These are phyloP conservation scores for Aleiodes alternator DNA, from an alignment of 2,888 invertebrate species.

Conservation along the genomic window DNA sequence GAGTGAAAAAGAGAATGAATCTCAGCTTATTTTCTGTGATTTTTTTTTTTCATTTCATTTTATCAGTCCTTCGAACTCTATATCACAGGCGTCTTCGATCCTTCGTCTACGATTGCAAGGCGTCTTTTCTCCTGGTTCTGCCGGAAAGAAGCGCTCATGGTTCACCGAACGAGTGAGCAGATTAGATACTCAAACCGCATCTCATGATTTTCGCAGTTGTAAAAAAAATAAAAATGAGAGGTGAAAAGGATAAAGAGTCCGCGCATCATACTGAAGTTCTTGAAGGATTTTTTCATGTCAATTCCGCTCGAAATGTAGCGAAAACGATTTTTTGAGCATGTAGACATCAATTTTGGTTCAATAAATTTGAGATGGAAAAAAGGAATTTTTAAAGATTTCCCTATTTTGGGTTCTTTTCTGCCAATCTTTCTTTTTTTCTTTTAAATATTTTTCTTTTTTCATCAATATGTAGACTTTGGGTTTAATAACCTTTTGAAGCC, in stretches of 20 bases:
- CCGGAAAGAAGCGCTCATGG: conserved; percentile 4
- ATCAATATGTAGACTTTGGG: too few relatives aligned
- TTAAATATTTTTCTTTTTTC: too few relatives aligned
- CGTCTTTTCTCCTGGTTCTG: not conserved
- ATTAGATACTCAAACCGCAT: conserved; percentile 28
- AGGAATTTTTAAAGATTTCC: too few relatives aligned
- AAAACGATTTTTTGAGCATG: too few relatives aligned
- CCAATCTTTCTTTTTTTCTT: too few relatives aligned
- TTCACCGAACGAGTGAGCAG: not conserved
- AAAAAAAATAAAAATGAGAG: not conserved
- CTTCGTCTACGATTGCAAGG: conserved; percentile 28
- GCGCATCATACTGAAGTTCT: too few relatives aligned
- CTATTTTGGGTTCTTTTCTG: too few relatives aligned
- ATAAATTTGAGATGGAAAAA: too few relatives aligned
- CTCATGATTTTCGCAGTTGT: conserved; percentile 7
- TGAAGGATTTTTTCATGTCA: too few relatives aligned
- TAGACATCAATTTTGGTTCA: too few relatives aligned
- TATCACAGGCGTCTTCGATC: conserved; percentile 15
- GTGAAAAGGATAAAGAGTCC: not conserved
- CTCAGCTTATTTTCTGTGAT: not conserved
- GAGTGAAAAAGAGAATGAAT: conserved; percentile 1
- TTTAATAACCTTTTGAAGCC: too few relatives aligned
- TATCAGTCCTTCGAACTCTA: not conserved
- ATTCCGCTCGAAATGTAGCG: too few relatives aligned
- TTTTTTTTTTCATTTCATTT: not conserved